Percentiles rank a stretch among this genome's conserved stretches.
Conservation (phyloP, 2,113 vertebrate species). For the Ardeotis arabs region DNA sequence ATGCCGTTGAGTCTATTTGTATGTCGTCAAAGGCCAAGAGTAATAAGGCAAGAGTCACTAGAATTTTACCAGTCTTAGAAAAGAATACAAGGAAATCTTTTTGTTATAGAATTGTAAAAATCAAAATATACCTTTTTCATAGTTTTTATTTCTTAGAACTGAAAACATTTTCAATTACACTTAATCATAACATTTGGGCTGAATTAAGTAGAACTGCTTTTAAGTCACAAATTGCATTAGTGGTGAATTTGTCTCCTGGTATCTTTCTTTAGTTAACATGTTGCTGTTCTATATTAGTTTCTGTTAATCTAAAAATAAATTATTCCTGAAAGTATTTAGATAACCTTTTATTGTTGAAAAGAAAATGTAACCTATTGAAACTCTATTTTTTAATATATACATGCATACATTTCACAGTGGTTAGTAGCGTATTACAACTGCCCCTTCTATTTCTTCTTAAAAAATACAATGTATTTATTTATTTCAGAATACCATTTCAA, state of each 20-base stretch:
- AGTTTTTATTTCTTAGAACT: background rate
- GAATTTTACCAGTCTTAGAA: background rate
- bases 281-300: background rate
- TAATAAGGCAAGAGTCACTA: background rate
- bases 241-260: background rate
- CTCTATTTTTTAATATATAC: background rate
- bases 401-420: background rate
- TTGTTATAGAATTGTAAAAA: background rate
- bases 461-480: background rate
- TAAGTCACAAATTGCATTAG: background rate
- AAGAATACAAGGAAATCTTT: background rate
- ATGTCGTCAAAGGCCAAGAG: background rate
- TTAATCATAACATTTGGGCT: background rate
- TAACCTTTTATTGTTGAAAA: background rate
- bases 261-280: background rate
- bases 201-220: background rate
- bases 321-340: background rate
- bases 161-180: background rate
- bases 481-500: background rate
- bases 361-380: background rate
- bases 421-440: background rate
- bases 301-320: background rate
- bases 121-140: background rate
- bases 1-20: background rate
- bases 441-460: background rate